phyloP scores from a whole-genome alignment of 2,888 invertebrate genomes.

The Rhorus exstirpatorius region DNA sequence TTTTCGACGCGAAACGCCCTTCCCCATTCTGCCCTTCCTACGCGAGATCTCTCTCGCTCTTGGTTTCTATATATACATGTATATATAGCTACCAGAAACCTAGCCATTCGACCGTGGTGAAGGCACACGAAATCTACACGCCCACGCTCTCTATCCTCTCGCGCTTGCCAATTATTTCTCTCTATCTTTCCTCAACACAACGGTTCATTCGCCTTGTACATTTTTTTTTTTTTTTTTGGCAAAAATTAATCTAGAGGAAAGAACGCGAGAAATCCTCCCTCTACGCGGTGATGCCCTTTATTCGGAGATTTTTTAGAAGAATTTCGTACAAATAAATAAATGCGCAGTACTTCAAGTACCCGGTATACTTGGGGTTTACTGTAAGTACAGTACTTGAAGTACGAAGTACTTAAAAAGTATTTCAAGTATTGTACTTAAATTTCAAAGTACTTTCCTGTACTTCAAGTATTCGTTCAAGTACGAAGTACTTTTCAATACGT shows the following conservation, averaged over 20 bases:
- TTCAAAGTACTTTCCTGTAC: too few relatives aligned
- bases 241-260: background rate
- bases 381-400: too few relatives aligned
- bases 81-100: slow-evolving; percentile 24
- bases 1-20: slow-evolving; percentile 73
- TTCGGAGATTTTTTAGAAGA: background rate
- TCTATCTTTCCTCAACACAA: slow-evolving; percentile 30
- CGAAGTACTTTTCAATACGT: too few relatives aligned
- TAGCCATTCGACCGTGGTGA: slow-evolving; percentile 17
- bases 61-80: background rate
- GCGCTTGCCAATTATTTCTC: slow-evolving; percentile 65
- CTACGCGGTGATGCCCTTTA: background rate
- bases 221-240: background rate
- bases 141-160: slow-evolving; percentile 44
- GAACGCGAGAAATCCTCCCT: background rate
- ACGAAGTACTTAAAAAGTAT: too few relatives aligned
- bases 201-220: background rate
- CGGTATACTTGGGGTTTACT: too few relatives aligned
- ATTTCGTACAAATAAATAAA: too few relatives aligned
- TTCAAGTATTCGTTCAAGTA: too few relatives aligned
- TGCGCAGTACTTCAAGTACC: too few relatives aligned
- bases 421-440: too few relatives aligned
- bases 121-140: slow-evolving; percentile 52
- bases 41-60: slow-evolving; percentile 39
- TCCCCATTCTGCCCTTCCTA: slow-evolving; percentile 18